phyloP scores from a whole-genome alignment of 2,888 invertebrate species.

The Acheta domesticus region DNA sequence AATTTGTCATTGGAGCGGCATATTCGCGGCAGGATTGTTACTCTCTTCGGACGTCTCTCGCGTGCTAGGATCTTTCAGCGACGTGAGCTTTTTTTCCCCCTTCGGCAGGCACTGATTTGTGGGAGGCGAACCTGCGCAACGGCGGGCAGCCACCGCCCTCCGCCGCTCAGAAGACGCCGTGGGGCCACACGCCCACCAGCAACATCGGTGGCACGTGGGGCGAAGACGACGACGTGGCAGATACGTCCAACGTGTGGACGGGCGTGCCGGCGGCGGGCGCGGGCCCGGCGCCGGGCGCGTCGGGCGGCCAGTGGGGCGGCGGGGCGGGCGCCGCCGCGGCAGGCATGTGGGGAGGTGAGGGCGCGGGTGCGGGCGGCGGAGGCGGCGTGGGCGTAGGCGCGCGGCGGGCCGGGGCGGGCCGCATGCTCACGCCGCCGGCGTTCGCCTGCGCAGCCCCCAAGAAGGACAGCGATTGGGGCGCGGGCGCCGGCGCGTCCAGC shows the following conservation, averaged over 20 bases:
- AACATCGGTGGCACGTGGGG: slow-evolving; percentile 95
- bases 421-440: slow-evolving; percentile 50
- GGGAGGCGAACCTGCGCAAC: slow-evolving; percentile 88
- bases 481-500: slow-evolving; percentile 52
- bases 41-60: no score
- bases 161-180: slow-evolving; percentile 76
- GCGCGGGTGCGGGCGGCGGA: slow-evolving; percentile 54
- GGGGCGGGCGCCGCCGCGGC: slow-evolving; percentile 40
- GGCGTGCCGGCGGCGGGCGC: slow-evolving; percentile 58
- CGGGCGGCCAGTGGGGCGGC: slow-evolving; percentile 40
- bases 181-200: slow-evolving; percentile 89
- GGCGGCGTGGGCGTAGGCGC: slow-evolving; percentile 59
- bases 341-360: slow-evolving; percentile 49
- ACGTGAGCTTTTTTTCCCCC: not conserved
- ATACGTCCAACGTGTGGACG: slow-evolving; percentile 84
- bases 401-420: slow-evolving; percentile 46
- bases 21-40: no score
- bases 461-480: slow-evolving; percentile 61
- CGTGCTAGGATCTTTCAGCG: no score
- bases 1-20: no score
- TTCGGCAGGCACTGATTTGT: slow-evolving; percentile 70
- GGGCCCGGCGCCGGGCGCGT: slow-evolving; percentile 41
- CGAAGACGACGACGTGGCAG: slow-evolving; percentile 81
- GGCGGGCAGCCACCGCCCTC: slow-evolving; percentile 81
- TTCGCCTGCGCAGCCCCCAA: slow-evolving; percentile 45